A percentile compares a stretch with the other conserved stretches of the same genome.
Conservation (phyloP, 2,113 vertebrate species). For the Alethe castanea region DNA sequence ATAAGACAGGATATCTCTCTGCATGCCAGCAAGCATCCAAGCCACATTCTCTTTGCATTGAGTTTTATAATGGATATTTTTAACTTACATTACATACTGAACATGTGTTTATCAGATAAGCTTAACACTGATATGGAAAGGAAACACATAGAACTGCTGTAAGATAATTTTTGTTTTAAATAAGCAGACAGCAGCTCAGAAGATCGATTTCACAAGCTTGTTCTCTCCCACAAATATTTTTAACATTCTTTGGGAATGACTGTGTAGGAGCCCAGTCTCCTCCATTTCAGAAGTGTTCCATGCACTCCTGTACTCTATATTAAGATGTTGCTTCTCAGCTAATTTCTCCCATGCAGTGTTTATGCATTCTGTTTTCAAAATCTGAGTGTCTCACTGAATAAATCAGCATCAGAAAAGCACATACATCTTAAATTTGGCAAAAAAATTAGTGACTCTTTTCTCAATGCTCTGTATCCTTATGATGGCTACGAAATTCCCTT, state of each 20-base stretch:
- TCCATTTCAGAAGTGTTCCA: not conserved
- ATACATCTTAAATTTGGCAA: not conserved
- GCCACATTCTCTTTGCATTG: not conserved
- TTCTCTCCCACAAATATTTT: constrained; percentile 18
- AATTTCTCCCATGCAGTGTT: rapidly evolving
- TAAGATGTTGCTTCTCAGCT: not conserved
- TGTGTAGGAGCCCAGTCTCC: not conserved
- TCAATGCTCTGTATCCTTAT: not conserved
- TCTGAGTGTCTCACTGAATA: not conserved
- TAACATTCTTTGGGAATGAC: not conserved
- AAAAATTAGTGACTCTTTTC: not conserved
- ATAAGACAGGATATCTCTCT: not conserved
- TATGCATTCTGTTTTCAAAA: not conserved
- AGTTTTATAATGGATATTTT: constrained; percentile 14
- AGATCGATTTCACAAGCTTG: not conserved
- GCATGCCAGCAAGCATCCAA: not conserved
- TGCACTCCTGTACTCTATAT: not conserved
- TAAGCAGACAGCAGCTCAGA: constrained; percentile 7
- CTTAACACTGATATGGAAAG: not conserved
- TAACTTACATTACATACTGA: not conserved
- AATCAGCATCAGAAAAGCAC: not conserved
- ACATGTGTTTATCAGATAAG: constrained; percentile 33
- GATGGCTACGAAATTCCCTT: not conserved
- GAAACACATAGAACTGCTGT: not conserved
- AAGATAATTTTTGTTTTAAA: constrained; percentile 16